Evolutionary conservation across 2,113 vertebrate genomes (phyloP), one percentile per base, ranked within the genome.

Genomic region (Chaetorhynchus papuensis): DNA sequence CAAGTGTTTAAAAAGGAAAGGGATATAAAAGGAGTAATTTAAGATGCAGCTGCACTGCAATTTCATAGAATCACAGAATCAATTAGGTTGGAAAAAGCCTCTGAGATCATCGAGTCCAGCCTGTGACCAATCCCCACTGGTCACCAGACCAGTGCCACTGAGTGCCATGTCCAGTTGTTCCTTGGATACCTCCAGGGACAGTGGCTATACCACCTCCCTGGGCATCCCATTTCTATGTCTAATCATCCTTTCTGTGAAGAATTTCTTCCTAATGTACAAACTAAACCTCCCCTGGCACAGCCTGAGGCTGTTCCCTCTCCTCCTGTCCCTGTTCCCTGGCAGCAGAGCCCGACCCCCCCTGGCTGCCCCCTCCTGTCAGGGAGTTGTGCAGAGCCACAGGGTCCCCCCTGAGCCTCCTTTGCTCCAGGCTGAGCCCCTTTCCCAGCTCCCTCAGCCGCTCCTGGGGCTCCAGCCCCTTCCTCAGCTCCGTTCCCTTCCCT

Each of bases 111-210:
- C 0, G 0, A 35, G 33, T 42, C 27, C 15, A 35, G 11, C 31
- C 31, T 59, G 3, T 35, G 16, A 13, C 13, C 0, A 0, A 16
- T 41, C 28, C 12, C 6, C 16, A 24, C 35, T 50, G 31, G 52
- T 42, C 61, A 59, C 53, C 27, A 68, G 26, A 4, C 2, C 35
- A 50, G 26, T 22, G 71, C 53, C 53, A 37, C 31, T 22, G 44
- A 33, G 31, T 17, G 50, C 27, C 45, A 31, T 11, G 17, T 22
- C 53, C 31, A 7, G 11, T 8, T 14, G 13, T 18, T 59, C 44
- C 71, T 10, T 52, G 33, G 10, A 26, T 14, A 12, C 22, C 35
- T 59, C 24, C 31, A 52, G 44, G 44, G 21, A 15, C 35, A 21
- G 53, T 31, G 21, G 33, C 26, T 52, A 1, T 17, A 2, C 26